Base-by-base conservation (phyloP, 2,797 vertebrate species). In the Pangasius larnaudii region DNA sequence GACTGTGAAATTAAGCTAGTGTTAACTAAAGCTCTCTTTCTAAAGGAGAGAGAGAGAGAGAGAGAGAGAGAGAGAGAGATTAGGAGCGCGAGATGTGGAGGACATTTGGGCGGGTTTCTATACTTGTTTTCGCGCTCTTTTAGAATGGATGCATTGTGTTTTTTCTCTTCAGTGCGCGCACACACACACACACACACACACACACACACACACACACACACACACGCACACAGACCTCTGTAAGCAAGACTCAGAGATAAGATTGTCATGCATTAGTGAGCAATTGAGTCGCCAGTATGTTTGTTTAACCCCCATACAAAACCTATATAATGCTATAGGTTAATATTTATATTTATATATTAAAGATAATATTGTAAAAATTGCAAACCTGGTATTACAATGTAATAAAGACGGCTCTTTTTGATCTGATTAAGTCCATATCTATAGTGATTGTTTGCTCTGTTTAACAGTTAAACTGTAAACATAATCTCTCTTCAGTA, bases 101-200 rank as follows among this genome's bases (percentile, higher is more conserved):
- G 88, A 51, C 72, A 82, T 75, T 88, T 89, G 86, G 88, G 91
- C 91, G 88, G 83, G 90, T 89, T 53, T 36, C 83, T 56, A 89
- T 90, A 87, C 88, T 92, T 92, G 93, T 91, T 94, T 91, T 93
- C 84, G 88, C 89, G 79, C 88, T 90, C 85, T 91, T 89, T 89
- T 86, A 91, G 92, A 94, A 94, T 87, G 86, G 89, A 77, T 22
- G 85, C 90, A 93, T 95, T 95, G 94, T 91, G 63, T 92, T 87
- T 89, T 53, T 39, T 61, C 16, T 63, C 67, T 75, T 51, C 51
- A 24, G 16, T 5, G 46, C 33, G 58, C 36, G 36, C 49, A 14
- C 49, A 74, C 8, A 36, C 81, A 42, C 69, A 71, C 69, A 71
- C 69, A 75, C 51, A 27, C 72, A 49, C 72, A 77, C 53, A 71